phyloP scores from a whole-genome alignment of 2,113 vertebrate species.

The Phasianus colchicus region DNA sequence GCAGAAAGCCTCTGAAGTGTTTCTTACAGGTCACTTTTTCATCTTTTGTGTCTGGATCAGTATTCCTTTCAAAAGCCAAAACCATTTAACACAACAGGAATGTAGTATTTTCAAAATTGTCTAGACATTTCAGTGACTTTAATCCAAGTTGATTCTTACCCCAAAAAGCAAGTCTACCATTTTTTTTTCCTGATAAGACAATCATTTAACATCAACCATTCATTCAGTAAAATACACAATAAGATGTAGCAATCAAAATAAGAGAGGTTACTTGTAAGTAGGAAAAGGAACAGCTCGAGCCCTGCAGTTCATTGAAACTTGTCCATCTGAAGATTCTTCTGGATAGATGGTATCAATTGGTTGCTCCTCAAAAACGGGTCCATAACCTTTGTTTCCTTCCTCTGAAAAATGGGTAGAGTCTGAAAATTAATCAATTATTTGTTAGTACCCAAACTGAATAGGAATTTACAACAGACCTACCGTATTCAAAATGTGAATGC shows the following conservation, averaged over 20 bases:
- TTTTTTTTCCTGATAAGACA: not conserved
- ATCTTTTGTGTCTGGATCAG: not conserved
- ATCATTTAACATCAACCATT: not conserved
- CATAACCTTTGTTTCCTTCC: constrained; percentile 87
- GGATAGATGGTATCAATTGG: constrained; percentile 95
- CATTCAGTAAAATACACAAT: not conserved
- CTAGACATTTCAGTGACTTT: not conserved
- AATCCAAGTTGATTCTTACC: not conserved
- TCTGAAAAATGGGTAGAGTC: constrained; percentile 75
- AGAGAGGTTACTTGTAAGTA: constrained; percentile 87
- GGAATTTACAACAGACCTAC: not conserved
- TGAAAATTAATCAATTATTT: not conserved
- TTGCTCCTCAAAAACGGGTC: constrained; percentile 96
- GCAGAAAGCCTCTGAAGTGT: not conserved
- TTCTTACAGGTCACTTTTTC: not conserved
- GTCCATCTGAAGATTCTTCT: constrained; percentile 93
- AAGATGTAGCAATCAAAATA: not conserved
- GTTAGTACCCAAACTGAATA: not conserved
- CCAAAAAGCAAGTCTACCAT: not conserved
- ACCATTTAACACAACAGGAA: not conserved
- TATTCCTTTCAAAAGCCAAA: not conserved
- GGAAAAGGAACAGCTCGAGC: constrained; percentile 89
- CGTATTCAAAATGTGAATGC: not conserved
- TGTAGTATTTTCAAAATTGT: not conserved
- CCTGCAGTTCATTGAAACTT: constrained; percentile 92